Base-by-base conservation (phyloP, 2,888 invertebrate species). In the Erynnis tages region DNA sequence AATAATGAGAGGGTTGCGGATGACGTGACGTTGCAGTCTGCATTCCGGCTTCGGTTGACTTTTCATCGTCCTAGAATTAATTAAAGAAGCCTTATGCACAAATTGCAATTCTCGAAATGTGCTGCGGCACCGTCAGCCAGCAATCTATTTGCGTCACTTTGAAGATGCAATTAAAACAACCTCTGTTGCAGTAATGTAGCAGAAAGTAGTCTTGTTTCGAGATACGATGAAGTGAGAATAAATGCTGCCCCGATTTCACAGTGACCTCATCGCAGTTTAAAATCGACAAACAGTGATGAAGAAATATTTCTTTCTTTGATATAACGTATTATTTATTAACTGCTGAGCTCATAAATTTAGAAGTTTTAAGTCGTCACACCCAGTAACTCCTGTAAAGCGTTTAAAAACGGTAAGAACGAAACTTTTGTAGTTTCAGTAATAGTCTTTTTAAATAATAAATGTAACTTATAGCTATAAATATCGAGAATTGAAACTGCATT, bases 1-100 rank as follows among this genome's bases (percentile, higher is more conserved):
- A 87, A 84, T 85, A 81, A 76, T 71, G 79, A 73, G 67, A 70
- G 74, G 76, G 73, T 77, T 87, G 87, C 80, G 84, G 73, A 71
- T 79, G 87, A 82, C 85, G 78, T 66, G 69, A 64, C 66, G 73
- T 62, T 74, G 73, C 70, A 69, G 64, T 67, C 66, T 66, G 43
- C 32, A 44, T 44, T 34, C 32, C 21, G 8, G 47, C 29, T 37
- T 46, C 71, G n/a, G 50, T 29, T 50, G 43, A 66, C 68, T 74
- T 66, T 71, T 71, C 74, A 67, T 67, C 56, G 67, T 67, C 63
- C 65, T 56, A 59, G 66, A 72, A 76, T 81, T 87, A 82, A 87
- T 87, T 84, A 82, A 74, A 76, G 85, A 86, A 85, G 80, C 76
- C 83, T 67, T 79, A 73, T 21, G 13, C 35, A 37, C 62, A 69